A percentile compares a stretch with the other conserved stretches of the same genome.
Evolutionary conservation across 2,888 invertebrate genomes (phyloP).

Genomic region (Pteria penguin): DNA sequence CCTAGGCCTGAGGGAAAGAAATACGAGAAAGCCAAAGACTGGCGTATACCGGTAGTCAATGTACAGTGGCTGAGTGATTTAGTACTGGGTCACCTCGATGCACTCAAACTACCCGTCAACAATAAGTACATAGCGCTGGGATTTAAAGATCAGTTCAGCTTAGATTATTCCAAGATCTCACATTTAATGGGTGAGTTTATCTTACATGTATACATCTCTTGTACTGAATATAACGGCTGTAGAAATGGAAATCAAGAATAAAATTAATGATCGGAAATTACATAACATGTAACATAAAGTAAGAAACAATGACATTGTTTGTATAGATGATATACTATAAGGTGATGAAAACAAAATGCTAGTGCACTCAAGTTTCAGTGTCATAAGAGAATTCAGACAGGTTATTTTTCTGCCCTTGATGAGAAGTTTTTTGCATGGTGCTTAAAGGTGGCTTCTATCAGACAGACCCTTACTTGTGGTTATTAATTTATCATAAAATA

Average conservation of each 20-base stretch:
- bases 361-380: no score
- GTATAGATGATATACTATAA: no score
- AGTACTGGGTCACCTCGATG: slow-evolving; percentile 91
- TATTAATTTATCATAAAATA: no score
- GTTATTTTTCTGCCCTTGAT: no score
- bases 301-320: neutral
- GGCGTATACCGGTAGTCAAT: slow-evolving; percentile 94
- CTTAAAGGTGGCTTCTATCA: no score
- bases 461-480: no score
- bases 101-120: slow-evolving; percentile 82
- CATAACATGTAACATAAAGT: no score
- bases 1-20: slow-evolving; percentile 93
- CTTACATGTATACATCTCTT: neutral
- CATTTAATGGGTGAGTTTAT: slow-evolving; percentile 91
- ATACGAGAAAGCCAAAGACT: slow-evolving; percentile 93
- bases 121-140: slow-evolving; percentile 91
- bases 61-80: slow-evolving; percentile 96
- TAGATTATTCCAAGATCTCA: slow-evolving; percentile 86
- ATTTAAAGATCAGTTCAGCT: slow-evolving; percentile 81
- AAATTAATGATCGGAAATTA: no score
- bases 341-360: no score
- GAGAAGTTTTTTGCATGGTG: no score
- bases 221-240: neutral
- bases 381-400: no score
- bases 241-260: neutral